A percentile compares a stretch with the other conserved stretches of the same genome.
Evolutionary conservation across 2,113 vertebrate species (phyloP).

Genomic region (Pyxicephalus adspersus): DNA sequence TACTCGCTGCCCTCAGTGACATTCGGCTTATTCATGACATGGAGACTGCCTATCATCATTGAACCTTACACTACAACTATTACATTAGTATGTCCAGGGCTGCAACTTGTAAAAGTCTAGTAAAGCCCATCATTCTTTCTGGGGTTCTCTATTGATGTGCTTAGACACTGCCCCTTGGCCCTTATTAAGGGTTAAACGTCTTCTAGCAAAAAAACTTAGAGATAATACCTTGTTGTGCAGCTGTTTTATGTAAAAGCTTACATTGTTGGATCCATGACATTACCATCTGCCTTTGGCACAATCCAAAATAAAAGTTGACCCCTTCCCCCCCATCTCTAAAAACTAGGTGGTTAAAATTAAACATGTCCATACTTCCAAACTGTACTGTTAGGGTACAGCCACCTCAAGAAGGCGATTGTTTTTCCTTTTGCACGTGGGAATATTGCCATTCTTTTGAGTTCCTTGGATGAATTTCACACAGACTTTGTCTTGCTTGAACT

Average conservation of each 20-base stretch:
- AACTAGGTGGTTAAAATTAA: slow-evolving; percentile 81
- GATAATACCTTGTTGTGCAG: not conserved
- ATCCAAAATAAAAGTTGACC: slow-evolving; percentile 61
- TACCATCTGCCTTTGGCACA: slow-evolving; percentile 62
- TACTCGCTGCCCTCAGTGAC: too few relatives aligned
- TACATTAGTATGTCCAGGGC: too few relatives aligned
- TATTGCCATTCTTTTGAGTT: slow-evolving; percentile 85
- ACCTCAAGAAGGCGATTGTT: slow-evolving; percentile 97
- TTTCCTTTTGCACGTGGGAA: slow-evolving; percentile 92
- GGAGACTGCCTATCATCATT: too few relatives aligned
- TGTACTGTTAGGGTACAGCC: slow-evolving; percentile 80
- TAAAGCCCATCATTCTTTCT: too few relatives aligned
- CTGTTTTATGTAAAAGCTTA: slow-evolving; percentile 30
- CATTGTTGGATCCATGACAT: slow-evolving; percentile 64
- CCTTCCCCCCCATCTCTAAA: slow-evolving; percentile 62
- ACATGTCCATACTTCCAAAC: slow-evolving; percentile 66
- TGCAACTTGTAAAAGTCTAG: too few relatives aligned
- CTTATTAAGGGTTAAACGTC: too few relatives aligned
- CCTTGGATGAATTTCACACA: slow-evolving; percentile 95
- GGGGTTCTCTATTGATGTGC: too few relatives aligned
- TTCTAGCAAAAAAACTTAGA: slow-evolving; percentile 13
- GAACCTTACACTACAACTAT: too few relatives aligned
- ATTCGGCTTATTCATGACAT: too few relatives aligned
- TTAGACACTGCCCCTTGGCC: too few relatives aligned
- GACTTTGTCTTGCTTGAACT: slow-evolving; percentile 97